A percentile compares a stretch with the other conserved stretches of the same genome.
Evolutionary conservation across 2,888 invertebrate species (phyloP).

Genomic region (Escarpia spicata): DNA sequence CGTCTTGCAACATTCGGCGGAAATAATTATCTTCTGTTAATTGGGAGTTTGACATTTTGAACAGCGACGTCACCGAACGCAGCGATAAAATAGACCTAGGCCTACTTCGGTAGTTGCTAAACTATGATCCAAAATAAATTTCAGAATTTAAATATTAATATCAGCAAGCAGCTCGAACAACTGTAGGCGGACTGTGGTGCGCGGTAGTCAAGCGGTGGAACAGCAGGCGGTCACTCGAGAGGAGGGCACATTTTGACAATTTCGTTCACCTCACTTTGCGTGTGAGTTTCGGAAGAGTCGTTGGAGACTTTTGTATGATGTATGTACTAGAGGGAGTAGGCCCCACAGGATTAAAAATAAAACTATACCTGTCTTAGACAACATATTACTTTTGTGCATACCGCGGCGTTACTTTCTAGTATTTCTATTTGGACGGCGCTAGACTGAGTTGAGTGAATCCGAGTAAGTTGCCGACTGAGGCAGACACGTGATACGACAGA

Average conservation of each 20-base stretch:
- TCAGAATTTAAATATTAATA: neutral
- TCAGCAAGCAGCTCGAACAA: neutral
- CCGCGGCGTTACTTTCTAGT: neutral
- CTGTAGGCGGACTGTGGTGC: neutral
- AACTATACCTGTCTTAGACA: no score
- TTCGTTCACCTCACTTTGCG: no score
- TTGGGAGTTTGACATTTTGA: neutral
- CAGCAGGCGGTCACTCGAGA: no score
- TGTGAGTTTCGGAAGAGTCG: no score
- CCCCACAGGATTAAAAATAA: no score
- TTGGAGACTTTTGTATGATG: no score
- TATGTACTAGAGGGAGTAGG: no score
- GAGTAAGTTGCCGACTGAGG: neutral
- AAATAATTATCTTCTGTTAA: neutral
- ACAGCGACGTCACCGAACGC: neutral
- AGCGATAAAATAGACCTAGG: no score
- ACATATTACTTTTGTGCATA: no score
- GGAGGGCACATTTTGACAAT: no score
- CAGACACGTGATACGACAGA: neutral
- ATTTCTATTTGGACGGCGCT: neutral
- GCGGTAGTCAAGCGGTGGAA: no score
- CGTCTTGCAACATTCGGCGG: neutral
- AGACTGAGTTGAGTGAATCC: neutral
- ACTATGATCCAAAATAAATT: neutral
- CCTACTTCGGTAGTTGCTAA: no score